Evolutionary conservation across 23 tunicate species (phyloP).

Genomic region (Ascidia mentula): DNA sequence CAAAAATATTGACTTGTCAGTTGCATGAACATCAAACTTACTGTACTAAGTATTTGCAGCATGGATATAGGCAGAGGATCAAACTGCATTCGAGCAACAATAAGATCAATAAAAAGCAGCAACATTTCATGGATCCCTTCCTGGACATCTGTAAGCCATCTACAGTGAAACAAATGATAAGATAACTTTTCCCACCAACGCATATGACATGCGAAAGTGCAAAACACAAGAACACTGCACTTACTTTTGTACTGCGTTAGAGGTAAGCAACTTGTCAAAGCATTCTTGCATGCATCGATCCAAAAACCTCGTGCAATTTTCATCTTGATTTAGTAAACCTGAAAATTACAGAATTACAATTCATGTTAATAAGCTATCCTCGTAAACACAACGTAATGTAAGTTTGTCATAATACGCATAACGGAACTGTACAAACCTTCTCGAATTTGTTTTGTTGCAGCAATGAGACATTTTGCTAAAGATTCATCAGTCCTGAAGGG

Average conservation of each 20-base stretch:
- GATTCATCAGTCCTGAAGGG: constrained; percentile 78
- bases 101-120: constrained; percentile 54
- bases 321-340: constrained; percentile 68
- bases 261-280: constrained; percentile 59
- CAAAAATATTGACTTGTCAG: too few species aligned
- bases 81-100: constrained; percentile 43
- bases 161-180: constrained; percentile 16
- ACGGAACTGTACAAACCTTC: constrained; percentile 25
- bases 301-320: constrained; percentile 64
- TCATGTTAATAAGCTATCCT: neutral
- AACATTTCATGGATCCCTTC: constrained; percentile 85
- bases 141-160: constrained; percentile 79
- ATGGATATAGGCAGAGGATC: constrained; percentile 47
- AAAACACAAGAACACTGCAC: neutral
- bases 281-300: constrained; percentile 85
- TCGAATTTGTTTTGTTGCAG: constrained; percentile 50
- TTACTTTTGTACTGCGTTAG: constrained; percentile 72
- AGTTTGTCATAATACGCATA: neutral
- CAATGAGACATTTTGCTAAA: constrained; percentile 62
- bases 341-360: neutral
- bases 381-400: neutral
- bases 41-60: constrained; percentile 49
- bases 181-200: neutral
- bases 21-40: constrained; percentile 40
- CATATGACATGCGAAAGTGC: neutral